phyloP scores from a whole-genome alignment of 2,113 vertebrate genomes.

The Herpetotheres cachinnans region DNA sequence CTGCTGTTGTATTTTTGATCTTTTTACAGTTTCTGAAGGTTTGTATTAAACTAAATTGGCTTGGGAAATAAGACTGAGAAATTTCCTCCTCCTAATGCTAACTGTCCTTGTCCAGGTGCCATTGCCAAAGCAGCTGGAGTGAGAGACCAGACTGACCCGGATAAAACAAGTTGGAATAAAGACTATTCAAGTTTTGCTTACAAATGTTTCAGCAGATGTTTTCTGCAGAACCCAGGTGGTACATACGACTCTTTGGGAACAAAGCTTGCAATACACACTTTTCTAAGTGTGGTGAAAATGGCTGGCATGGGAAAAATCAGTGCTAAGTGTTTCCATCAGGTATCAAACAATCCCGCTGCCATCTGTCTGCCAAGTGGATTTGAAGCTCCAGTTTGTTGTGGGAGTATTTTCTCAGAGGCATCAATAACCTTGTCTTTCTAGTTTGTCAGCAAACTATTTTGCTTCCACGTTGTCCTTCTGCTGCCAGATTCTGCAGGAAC shows the following conservation, averaged over 20 bases:
- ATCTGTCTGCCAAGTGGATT: slow-evolving; percentile 31
- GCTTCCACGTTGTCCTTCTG: slow-evolving; percentile 45
- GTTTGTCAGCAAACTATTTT: slow-evolving; percentile 39
- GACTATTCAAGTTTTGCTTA: slow-evolving; percentile 34
- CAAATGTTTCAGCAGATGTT: slow-evolving; percentile 19
- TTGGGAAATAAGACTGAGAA: not conserved
- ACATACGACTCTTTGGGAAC: slow-evolving; percentile 35
- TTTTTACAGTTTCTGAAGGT: not conserved
- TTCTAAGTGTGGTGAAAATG: not conserved
- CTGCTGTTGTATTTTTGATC: not conserved
- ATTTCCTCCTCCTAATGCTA: not conserved
- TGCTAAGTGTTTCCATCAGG: not conserved
- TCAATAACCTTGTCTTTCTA: slow-evolving; percentile 47
- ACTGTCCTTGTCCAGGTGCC: slow-evolving; percentile 80
- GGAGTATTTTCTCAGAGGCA: slow-evolving; percentile 42
- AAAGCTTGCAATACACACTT: not conserved
- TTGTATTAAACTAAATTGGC: not conserved
- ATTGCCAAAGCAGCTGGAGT: slow-evolving; percentile 88
- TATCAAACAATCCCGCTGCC: not conserved
- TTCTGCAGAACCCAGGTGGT: slow-evolving; percentile 56
- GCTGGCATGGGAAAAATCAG: slow-evolving; percentile 30
- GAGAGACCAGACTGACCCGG: slow-evolving; percentile 30
- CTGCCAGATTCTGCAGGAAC: slow-evolving; percentile 40
- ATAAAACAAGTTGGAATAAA: slow-evolving; percentile 28
- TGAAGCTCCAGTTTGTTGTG: not conserved